These are phyloP conservation scores for Corvus hawaiiensis DNA, from an alignment of 2,113 vertebrate genomes.

Conservation along the genomic window DNA sequence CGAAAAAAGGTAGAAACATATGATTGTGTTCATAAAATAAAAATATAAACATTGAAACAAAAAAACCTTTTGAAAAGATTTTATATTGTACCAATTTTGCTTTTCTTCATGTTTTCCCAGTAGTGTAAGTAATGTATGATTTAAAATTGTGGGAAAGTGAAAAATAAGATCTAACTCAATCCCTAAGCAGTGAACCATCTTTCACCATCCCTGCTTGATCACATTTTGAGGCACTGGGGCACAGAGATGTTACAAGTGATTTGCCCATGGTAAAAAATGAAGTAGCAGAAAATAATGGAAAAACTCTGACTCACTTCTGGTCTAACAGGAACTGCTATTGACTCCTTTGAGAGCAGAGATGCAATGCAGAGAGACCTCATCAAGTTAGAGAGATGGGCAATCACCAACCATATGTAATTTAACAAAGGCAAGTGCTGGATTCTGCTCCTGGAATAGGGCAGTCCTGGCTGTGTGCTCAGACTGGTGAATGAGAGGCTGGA, in stretches of 20 bases:
- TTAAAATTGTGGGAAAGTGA: background rate
- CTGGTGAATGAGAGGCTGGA: background rate
- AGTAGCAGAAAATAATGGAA: background rate
- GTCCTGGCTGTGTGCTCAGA: background rate
- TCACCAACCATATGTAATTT: rapidly evolving
- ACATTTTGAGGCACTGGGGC: background rate
- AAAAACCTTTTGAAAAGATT: background rate
- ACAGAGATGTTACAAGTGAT: background rate
- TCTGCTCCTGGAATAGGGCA: background rate
- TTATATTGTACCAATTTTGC: background rate
- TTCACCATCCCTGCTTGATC: background rate
- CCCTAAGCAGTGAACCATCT: background rate
- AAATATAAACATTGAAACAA: background rate
- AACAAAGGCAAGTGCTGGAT: background rate
- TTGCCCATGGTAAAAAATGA: background rate
- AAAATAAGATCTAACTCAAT: background rate
- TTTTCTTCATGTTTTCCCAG: background rate
- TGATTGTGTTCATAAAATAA: background rate
- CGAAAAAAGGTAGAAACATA: background rate
- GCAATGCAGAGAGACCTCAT: background rate
- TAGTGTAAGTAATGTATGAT: background rate
- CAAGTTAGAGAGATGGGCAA: background rate
- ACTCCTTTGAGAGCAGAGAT: background rate
- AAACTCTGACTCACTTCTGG: background rate
- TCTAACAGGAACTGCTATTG: background rate